Conservation (phyloP, 2,888 invertebrate species). For the Pseudococcus jackbeardsleyi region DNA sequence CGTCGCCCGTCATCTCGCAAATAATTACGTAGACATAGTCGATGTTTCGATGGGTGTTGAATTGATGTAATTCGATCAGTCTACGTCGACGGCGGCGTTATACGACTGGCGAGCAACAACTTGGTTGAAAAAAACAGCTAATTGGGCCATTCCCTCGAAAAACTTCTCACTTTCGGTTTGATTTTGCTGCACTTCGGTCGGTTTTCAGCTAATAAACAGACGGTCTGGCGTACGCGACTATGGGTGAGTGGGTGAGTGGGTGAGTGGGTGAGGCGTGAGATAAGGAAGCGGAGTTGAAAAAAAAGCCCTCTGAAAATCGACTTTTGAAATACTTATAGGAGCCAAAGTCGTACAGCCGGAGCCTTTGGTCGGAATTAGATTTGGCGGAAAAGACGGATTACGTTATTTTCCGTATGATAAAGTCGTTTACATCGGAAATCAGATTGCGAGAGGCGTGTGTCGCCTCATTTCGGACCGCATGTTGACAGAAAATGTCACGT, state of each 20-base stretch:
- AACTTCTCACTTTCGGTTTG: background rate
- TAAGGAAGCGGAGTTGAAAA: background rate
- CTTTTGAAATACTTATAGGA: conserved; percentile 1
- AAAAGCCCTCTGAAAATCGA: background rate
- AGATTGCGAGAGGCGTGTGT: conserved; percentile 64
- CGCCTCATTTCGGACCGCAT: conserved; percentile 66
- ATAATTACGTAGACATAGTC: too few relatives aligned
- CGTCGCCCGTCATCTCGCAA: background rate
- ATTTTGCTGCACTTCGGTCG: background rate
- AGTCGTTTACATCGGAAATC: conserved; percentile 64
- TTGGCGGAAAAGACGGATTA: conserved; percentile 60
- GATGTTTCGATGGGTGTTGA: background rate
- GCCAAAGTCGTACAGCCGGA: background rate
- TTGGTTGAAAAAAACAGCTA: background rate
- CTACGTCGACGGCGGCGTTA: background rate
- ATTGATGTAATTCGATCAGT: background rate
- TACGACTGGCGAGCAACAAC: background rate
- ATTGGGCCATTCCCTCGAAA: background rate
- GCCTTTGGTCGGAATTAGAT: conserved; percentile 57
- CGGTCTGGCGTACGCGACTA: too few relatives aligned
- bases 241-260: background rate
- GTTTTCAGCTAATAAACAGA: background rate
- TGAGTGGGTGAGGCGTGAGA: background rate
- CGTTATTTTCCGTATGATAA: conserved; percentile 62
- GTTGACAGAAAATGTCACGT: conserved; percentile 60